Base-by-base conservation (phyloP, 2,113 vertebrate species). In the Pyxicephalus adspersus region DNA sequence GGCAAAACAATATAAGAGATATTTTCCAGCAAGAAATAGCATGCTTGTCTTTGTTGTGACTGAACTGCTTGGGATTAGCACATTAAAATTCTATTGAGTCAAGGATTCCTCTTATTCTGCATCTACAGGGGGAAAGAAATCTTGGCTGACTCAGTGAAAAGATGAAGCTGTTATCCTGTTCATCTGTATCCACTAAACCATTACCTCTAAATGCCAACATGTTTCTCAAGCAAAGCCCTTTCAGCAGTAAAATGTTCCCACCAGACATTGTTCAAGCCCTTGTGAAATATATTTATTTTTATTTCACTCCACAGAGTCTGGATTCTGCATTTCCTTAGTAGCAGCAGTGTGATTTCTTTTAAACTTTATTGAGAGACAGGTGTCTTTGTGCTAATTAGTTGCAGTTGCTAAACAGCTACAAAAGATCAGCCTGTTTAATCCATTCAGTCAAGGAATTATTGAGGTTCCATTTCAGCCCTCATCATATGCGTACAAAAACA, bases 381-480 rank as follows among this genome's bases (percentile, higher is more conserved):
- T 86, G 85, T 74, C 84, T 92, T 92, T 91, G 87, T 88, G 83
- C 71, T 89, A 89, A 90, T 91, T 90, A 91, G 88, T 90, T 90
- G 89, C 88, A 87, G 86, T 85, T 88, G 84, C 89, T 87, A 89
- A 91, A 86, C 86, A 88, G 72, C 52, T 66, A 91, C 88, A 91
- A 93, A 85, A 87, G 88, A 88, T 85, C 85, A 86, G 86, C 76
- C 87, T 86, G 85, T 85, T 88, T 89, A 89, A 90, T 85, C 87
- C 86, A 90, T 89, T 92, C 89, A 91, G 84, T 87, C 85, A 87
- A 88, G 81, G 87, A 91, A 90, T 92, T 91, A 91, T 85, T 91
- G 90, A 90, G 93, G 90, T 88, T 92, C 86, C 90, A 92, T 90
- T 91, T 92, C 90, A 90, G 83, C 83, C 84, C 85, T 89, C 90